Evolutionary conservation across 2,797 vertebrate species (phyloP).

Genomic region (Liparis tanakae): DNA sequence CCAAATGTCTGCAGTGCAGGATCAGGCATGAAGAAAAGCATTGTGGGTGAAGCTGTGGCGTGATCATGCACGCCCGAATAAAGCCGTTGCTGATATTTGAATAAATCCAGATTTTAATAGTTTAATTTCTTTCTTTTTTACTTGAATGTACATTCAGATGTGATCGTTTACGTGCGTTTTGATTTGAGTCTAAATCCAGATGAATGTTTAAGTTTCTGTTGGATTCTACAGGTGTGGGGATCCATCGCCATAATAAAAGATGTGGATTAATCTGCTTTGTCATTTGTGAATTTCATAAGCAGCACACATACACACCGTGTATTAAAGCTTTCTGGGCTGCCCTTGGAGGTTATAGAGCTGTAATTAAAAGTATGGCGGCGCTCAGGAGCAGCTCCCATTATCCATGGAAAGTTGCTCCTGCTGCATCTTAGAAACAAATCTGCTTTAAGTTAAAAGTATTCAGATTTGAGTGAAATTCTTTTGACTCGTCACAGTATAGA

Average conservation of each 20-base stretch:
- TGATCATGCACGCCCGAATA: background rate
- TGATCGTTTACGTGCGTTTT: conserved; percentile 2
- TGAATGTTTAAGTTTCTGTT: conserved; percentile 15
- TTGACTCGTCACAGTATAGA: background rate
- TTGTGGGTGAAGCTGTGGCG: background rate
- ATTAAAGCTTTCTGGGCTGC: conserved; percentile 27
- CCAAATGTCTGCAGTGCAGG: background rate
- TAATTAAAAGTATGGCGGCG: conserved; percentile 8
- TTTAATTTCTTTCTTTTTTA: conserved; percentile 12
- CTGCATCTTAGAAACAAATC: no score
- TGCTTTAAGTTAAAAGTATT: background rate
- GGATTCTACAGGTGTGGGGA: conserved; percentile 1
- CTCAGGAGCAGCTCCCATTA: background rate
- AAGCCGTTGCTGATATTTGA: conserved; percentile 15
- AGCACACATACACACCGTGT: background rate
- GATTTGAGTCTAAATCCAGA: conserved; percentile 25
- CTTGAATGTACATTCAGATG: conserved; percentile 29
- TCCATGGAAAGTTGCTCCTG: background rate
- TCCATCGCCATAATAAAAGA: conserved; percentile 50
- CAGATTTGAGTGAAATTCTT: background rate
- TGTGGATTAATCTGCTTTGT: conserved; percentile 36
- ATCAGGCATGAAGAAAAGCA: background rate
- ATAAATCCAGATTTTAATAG: background rate
- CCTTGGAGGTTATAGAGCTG: conserved; percentile 14
- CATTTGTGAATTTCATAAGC: background rate